Evolutionary conservation across 2,797 vertebrate genomes (phyloP).

Genomic region (Paguma larvata): DNA sequence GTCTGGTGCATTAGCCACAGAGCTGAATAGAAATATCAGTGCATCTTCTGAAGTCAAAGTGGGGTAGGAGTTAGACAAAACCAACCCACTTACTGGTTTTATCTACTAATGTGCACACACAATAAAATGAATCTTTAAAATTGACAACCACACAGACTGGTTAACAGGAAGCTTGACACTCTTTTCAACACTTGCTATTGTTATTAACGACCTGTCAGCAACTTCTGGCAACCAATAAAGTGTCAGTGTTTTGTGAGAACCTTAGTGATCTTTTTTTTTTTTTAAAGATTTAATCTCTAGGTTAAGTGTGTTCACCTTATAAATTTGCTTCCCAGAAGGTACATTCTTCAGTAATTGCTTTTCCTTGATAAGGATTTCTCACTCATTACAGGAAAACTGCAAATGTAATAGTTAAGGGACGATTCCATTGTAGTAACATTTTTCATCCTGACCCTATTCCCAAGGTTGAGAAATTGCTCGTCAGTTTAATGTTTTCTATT

Average conservation of each 20-base stretch:
- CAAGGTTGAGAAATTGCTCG: conserved; percentile 58
- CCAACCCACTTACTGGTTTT: conserved; percentile 64
- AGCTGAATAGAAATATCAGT: conserved; percentile 82
- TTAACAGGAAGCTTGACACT: conserved; percentile 58
- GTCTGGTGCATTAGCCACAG: conserved; percentile 75
- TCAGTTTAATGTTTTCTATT: conserved; percentile 64
- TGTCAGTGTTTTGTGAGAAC: conserved; percentile 16
- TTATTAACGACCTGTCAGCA: conserved; percentile 74
- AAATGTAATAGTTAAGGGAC: conserved; percentile 65
- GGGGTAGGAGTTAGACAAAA: background rate
- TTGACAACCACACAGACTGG: background rate
- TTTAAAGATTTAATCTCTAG: conserved; percentile 62
- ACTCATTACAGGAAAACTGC: conserved; percentile 74
- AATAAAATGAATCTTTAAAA: conserved; percentile 63
- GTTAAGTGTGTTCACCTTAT: conserved; percentile 76
- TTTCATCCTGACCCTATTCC: conserved; percentile 74
- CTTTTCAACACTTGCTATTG: conserved; percentile 48
- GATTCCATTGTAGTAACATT: conserved; percentile 60
- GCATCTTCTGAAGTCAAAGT: conserved; percentile 69
- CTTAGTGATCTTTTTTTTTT: conserved; percentile 50
- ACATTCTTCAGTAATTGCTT: conserved; percentile 76
- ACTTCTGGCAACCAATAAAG: conserved; percentile 66
- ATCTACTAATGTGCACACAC: conserved; percentile 38
- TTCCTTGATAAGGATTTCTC: conserved; percentile 72
- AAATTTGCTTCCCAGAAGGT: conserved; percentile 71